Base-by-base conservation (phyloP, 2,113 vertebrate species). In the Naja naja region DNA sequence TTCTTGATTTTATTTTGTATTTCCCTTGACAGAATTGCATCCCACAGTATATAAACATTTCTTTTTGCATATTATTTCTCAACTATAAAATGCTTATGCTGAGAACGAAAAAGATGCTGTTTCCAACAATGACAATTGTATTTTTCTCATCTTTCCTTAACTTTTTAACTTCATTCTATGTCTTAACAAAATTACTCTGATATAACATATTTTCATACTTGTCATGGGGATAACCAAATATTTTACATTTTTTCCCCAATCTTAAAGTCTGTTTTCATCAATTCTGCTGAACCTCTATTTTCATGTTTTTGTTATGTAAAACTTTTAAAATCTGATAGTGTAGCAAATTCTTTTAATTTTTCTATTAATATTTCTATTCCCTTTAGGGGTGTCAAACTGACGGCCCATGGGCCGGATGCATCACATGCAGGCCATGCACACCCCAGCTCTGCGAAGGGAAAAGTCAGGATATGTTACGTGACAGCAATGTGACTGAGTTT, bases 321-420 rank as follows among this genome's bases (percentile, higher is more conserved):
- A 74, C 16, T 2, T 2, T 74, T 34, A 74, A 74, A 39, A 39
- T 6, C 30, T 74, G n/a, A 16, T 81, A 39, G 16, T 74, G 69
- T 81, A 39, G 14, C 69, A 81, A 81, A 8, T 81, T 81, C 1
- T 74, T 81, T 74, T 18, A 74, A 34, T 34, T 74, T 74, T 74
- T 74, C 69, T 34, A 34, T 74, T 74, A 74, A 74, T 74, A 8
- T 74, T 74, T 74, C 69, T 81, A 81, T 81, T 81, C 69, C 5
- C 16, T 39, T 16, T 81, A 39, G n/a, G 2, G 22, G 23, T 58
- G 23, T 58, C 56, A 56, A 56, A 56, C 20, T 22, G 55, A 20
- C 0, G 5, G 55, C 55, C 20, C 20, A 0, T 0, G 0, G 56
- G 22, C 56, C 9, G 2, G 23, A 58, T 10, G 3, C 6, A 3